Base-by-base conservation (phyloP, 2,797 vertebrate species). In the Thamnophis elegans region DNA sequence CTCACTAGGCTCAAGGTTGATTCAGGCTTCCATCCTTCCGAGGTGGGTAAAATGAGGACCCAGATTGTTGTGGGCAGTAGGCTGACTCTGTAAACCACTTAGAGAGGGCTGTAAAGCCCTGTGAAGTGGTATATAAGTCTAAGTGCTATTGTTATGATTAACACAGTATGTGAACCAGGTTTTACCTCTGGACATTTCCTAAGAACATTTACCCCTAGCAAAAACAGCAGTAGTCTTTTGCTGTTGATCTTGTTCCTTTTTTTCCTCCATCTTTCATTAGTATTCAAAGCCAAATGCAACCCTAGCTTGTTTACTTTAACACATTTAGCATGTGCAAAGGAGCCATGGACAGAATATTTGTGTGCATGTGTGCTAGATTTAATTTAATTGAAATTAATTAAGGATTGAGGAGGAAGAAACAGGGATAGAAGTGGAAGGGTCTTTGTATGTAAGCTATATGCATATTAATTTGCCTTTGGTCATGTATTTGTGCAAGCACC, bases 341-440 rank as follows among this genome's bases (percentile, higher is more conserved):
- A 87, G 55, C 42, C 14, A 53, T n/a, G 28, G 36, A 58, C 5
- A 88, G 60, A 73, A 42, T 18, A 56, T 87, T 2, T 60, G n/a
- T 1, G 2, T 54, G n/a, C 16, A 6, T 42, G 11, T 18, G 11
- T 36, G 62, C n/a, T 58, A 14, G 16, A 22, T 78, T 25, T 28
- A 13, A 22, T 25, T 51, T 20, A 12, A 20, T 25, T 53, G 10
- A 26, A 60, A 60, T 60, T 20, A 13, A 14, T 25, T 53, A n/a
- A 89, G 47, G 13, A 4, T 78, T 78, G n/a, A 85, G 58, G 14
- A 4, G 42, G 22, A n/a, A 87, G 56, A 47, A 90, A 47, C 51
- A 28, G 47, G 53, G n/a, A 78, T 3, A 2, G 95, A 93, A 95
- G 95, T 95, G 5, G 36, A 54, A 5, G 14, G 5, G 16, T 42